Base-by-base conservation (phyloP, 2,113 vertebrate genomes). In the Cololabis saira region DNA sequence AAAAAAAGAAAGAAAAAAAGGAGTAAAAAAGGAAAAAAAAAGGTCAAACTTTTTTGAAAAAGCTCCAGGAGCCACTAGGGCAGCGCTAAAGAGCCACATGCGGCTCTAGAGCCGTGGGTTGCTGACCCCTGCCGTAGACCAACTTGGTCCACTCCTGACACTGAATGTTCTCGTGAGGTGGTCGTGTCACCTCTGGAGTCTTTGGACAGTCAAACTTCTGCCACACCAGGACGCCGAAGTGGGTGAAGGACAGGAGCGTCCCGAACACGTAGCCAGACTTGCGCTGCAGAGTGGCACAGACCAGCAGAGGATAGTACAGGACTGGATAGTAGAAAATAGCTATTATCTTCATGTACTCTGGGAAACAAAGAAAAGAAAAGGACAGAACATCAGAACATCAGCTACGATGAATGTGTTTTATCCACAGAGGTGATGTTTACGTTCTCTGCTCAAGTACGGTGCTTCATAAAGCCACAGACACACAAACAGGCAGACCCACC, bases 131-230 rank as follows among this genome's bases (percentile, higher is more conserved):
- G n/a, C n/a, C n/a, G n/a, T n/a, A n/a, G n/a, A 27, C 24, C 24
- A 27, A 27, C 24, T 3, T 27, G 2, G 24, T 27, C 24, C 24
- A 27, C 24, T 27, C 24, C 24, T 2, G 24, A 37, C 30, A 30
- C 10, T 37, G 18, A 24, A 30, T 33, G n/a, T 52, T 52, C 14
- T 7, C 1, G 14, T 24, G 18, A 2, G 1, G 7, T 12, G 15
- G 42, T 5, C 6, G 27, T 48, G 43, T 55, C 76, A 97, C 97
- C 95, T 96, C 91, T 0, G 92, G 81, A 0, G 86, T 88, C 82
- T 91, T 91, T 14, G 96, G 96, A 61, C 97, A 98, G 82, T 98
- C 94, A 19, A 91, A 87, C 78, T 90, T 95, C 76, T 97, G 96
- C 94, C 95, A 96, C 71, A 95, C 30, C 10, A 94, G 92, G 16